Conservation (phyloP, 2,888 invertebrate species). For the Deilephila porcellus region DNA sequence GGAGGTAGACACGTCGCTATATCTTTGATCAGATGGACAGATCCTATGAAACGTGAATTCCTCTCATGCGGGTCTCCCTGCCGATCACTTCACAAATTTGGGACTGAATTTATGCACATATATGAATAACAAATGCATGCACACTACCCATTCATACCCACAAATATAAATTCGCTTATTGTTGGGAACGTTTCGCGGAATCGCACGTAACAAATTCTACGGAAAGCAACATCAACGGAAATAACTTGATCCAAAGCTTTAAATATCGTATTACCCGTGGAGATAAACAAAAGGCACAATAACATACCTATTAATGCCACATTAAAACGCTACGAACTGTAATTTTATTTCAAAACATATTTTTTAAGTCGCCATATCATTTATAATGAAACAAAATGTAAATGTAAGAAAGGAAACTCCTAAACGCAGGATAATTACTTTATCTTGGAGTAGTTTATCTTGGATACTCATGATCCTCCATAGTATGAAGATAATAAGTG, state of each 20-base stretch:
- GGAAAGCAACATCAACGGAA: not conserved
- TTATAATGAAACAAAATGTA: too few species aligned
- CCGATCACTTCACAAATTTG: not conserved
- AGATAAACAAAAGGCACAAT: not conserved
- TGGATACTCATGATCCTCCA: too few species aligned
- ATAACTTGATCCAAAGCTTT: not conserved
- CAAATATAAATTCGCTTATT: slow-evolving; percentile 24
- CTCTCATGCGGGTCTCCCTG: not conserved
- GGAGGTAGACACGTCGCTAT: too few species aligned
- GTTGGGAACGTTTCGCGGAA: slow-evolving; percentile 13
- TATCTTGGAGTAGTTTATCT: too few species aligned
- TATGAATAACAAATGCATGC: not conserved
- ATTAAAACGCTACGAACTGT: not conserved
- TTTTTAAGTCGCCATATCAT: not conserved
- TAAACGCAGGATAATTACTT: too few species aligned
- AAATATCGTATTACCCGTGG: not conserved
- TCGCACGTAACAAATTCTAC: not conserved
- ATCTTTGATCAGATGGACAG: too few species aligned
- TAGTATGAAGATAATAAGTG: too few species aligned
- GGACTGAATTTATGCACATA: not conserved
- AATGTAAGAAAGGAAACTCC: too few species aligned
- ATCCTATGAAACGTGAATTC: too few species aligned
- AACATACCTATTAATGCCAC: not conserved
- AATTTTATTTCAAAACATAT: not conserved
- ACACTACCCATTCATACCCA: not conserved